phyloP scores from a whole-genome alignment of 53 echinoderm and acorn worm species.

The Patiria pectinifera region DNA sequence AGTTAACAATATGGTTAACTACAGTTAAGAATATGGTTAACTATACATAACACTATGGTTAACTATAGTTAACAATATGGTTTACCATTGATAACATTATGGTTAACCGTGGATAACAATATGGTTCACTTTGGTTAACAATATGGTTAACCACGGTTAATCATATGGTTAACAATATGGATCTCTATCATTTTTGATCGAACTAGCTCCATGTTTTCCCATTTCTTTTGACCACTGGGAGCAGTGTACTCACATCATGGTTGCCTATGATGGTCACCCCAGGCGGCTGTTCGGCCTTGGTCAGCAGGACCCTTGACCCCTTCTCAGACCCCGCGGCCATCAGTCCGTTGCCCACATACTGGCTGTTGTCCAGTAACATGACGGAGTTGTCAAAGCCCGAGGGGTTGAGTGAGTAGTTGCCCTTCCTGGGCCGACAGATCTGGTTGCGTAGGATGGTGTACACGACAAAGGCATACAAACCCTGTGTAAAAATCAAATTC shows the following conservation, averaged over 20 bases:
- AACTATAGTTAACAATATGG: no score
- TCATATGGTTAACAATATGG: no score
- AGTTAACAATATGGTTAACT: no score
- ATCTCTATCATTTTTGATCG: no score
- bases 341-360: conserved; percentile 69
- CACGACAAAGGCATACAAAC: conserved; percentile 90
- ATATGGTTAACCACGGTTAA: no score
- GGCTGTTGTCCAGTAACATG: conserved; percentile 84
- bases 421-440: conserved; percentile 88
- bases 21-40: no score
- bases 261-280: conserved; percentile 36
- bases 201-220: no score
- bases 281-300: conserved; percentile 73
- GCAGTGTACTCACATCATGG: conserved; percentile 56
- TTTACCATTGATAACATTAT: no score
- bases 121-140: no score
- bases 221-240: no score
- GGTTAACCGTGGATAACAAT: no score
- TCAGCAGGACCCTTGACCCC: conserved; percentile 79
- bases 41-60: no score
- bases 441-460: conserved; percentile 97
- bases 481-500: conserved; percentile 55
- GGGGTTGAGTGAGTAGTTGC: conserved; percentile 93
- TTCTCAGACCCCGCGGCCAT: conserved; percentile 73
- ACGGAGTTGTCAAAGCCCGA: conserved; percentile 83